A percentile compares a stretch with the other conserved stretches of the same genome.
These are phyloP conservation scores for Myotis planiceps DNA, from an alignment of 2,797 vertebrate genomes.

Conservation along the genomic window DNA sequence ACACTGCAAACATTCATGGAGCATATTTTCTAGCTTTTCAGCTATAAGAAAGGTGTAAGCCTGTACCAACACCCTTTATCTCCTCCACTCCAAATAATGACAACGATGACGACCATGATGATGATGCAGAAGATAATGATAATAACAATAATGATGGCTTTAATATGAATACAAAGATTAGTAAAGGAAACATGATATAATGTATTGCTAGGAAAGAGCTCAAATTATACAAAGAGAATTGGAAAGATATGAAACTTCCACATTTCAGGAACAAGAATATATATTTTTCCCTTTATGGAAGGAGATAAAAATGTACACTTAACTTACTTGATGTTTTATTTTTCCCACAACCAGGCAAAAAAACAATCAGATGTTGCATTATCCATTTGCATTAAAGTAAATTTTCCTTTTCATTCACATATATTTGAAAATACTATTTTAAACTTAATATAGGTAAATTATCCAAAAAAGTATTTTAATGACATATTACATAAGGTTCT, in stretches of 20 bases:
- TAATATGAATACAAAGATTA: slow-evolving; percentile 69
- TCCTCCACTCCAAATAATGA: slow-evolving; percentile 49
- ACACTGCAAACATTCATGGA: slow-evolving; percentile 71
- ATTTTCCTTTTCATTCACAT: background rate
- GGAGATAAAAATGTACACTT: slow-evolving; percentile 48
- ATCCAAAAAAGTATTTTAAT: background rate
- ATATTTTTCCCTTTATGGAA: slow-evolving; percentile 40
- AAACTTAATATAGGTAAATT: background rate
- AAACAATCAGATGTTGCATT: background rate
- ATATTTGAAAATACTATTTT: background rate
- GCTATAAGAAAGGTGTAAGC: slow-evolving; percentile 71
- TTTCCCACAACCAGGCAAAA: background rate
- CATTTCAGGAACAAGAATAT: slow-evolving; percentile 43
- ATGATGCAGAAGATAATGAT: slow-evolving; percentile 40
- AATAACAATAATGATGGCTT: slow-evolving; percentile 45
- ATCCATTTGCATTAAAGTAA: background rate
- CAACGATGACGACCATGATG: slow-evolving; percentile 44
- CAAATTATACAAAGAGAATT: slow-evolving; percentile 38
- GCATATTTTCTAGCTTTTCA: slow-evolving; percentile 71
- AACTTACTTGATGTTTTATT: slow-evolving; percentile 32
- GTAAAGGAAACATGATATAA: slow-evolving; percentile 35
- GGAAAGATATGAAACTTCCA: background rate
- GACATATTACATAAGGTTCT: background rate
- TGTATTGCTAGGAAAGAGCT: slow-evolving; percentile 44
- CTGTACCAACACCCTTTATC: slow-evolving; percentile 43